A percentile compares a stretch with the other conserved stretches of the same genome.
Conservation (phyloP, 2,113 vertebrate species). For the Thamnophis sirtalis region DNA sequence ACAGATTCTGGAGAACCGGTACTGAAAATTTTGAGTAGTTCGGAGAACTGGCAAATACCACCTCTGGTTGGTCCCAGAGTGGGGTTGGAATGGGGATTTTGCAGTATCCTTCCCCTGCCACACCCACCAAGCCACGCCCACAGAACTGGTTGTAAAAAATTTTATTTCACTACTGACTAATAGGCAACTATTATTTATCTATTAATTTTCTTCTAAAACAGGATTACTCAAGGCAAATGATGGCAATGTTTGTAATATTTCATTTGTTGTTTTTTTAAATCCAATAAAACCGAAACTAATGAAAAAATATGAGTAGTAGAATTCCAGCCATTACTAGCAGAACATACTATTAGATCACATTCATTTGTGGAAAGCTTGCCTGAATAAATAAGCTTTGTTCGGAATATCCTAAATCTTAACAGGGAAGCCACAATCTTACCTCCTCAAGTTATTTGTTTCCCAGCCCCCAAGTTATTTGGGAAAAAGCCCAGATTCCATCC, state of each 20-base stretch:
- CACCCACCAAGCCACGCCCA: too few species aligned
- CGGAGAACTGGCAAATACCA: too few species aligned
- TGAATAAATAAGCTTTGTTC: not conserved
- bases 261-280: not conserved
- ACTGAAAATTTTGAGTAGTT: too few species aligned
- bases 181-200: not conserved
- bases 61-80: too few species aligned
- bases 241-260: not conserved
- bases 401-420: not conserved
- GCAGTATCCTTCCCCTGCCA: too few species aligned
- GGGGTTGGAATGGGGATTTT: too few species aligned
- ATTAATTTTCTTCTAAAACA: not conserved
- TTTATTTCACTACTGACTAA: too few species aligned
- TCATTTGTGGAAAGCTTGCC: not conserved
- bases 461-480: not conserved
- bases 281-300: not conserved
- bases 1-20: too few species aligned
- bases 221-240: not conserved
- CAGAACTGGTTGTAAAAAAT: too few species aligned
- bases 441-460: not conserved
- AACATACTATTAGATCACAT: slow-evolving; percentile 1
- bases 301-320: not conserved
- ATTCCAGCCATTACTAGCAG: not conserved
- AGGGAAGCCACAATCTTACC: not conserved
- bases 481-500: not conserved